Evolutionary conservation across 1,140 invertebrate species (phyloP), one percentile per base, ranked within the genome.

Genomic region (Oryctes rhinoceros): DNA sequence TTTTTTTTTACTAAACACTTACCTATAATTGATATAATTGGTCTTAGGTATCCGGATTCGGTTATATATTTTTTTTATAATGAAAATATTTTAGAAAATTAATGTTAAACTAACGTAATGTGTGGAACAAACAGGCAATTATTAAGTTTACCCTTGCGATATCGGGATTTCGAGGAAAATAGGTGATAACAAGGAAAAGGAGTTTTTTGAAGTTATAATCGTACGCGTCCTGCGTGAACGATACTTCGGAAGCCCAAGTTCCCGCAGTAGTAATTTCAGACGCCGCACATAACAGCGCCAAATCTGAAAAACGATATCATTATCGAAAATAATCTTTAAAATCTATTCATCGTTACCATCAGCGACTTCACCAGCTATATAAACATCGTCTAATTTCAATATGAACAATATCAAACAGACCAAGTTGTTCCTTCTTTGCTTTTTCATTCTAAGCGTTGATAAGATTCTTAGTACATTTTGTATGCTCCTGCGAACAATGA

Each of bases 181-280:
- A 65, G 1, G 30, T 77, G 11, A 80, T 20, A 5, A 49, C 74
- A 7, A 80, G 35, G 15, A 77, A 35, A n/a, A 80, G 24, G 30
- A 80, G 44, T 67, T 71, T 65, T 18, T 80, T 80, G 15, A 80
- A 80, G 5, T 62, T 49, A 30, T 80, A 80, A 78, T 80, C 79
- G 18, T 53, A 35, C 11, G 44, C 49, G 10, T 77, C 47, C n/a
- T 75, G 13, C 20, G 35, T 47, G 67, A 77, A 80, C 20, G 3
- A 39, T 15, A 80, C 15, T 18, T 62, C 18, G n/a, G 79, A 37
- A 44, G 76, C 76, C 79, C 79, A 80, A 6, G 76, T 77, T 39
- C 75, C 48, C 0, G 24, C 37, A 37, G 75, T 77, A 13, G 20
- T 53, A 3, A 80, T 18, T 80, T 80, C 79, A 10, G 75, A 47